Evolutionary conservation across 2,113 vertebrate species (phyloP), one percentile per base, ranked within the genome.

Genomic region (Nothoprocta pentlandii): DNA sequence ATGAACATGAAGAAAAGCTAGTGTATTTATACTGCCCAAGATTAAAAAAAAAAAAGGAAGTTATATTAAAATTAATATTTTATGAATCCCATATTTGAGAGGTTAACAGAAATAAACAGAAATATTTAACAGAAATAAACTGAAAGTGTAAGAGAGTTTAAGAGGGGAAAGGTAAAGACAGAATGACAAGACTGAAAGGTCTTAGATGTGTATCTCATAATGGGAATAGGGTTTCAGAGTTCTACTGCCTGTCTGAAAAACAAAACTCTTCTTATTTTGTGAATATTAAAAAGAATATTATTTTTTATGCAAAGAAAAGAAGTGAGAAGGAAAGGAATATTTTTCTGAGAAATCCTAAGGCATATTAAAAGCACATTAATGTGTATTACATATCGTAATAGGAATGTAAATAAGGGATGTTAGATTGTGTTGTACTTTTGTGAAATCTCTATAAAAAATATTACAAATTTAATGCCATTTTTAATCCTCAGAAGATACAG

Each of bases 101-200:
- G 11, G 3, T 16, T 80, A 39, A 8, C 6, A 23, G 10, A 25
- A 39, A 39, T 39, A 39, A 39, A 39, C 36, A 39, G 36, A 39
- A 39, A 39, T 39, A 39, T 22, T 25, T 71, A 53, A n/a, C n/a
- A 71, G 53, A 49, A 25, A 46, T 2, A 1, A 53, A 61, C 54
- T 70, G 2, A 8, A 66, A 77, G 75, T 82, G 49, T 9, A 80
- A 34, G 2, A 30, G 2, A 64, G 4, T 68, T 1, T 1, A 67
- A 56, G 25, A n/a, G 25, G 1, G 1, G 0, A 3, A 1, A 1
- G 2, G 1, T 2, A 82, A 82, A 86, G 17, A 22, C 2, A 53
- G 6, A 90, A 49, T 3, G 17, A 41, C 76, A 68, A 25, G 19
- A 34, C 0, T 49, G 10, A 16, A 39, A 42, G 12, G 63, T 84